Evolutionary conservation across 1,140 invertebrate species (phyloP), one percentile per base, ranked within the genome.

Genomic region (Leptestheria dahalacensis): DNA sequence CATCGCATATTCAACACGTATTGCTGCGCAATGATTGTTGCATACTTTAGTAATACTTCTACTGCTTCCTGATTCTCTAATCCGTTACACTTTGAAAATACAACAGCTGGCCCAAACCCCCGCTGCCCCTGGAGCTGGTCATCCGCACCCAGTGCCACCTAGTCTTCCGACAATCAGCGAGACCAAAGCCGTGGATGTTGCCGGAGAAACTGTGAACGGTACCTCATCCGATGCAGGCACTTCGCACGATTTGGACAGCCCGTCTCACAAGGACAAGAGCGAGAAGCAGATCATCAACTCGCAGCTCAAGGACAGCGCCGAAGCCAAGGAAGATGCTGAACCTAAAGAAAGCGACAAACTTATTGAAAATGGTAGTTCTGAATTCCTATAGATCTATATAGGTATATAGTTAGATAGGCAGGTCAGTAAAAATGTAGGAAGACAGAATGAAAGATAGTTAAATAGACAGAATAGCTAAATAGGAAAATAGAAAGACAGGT

Each of bases 131-230:
- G 61, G 85, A 87, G 51, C 85, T 86, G 69, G 77, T 75, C 71
- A 75, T 66, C 51, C 64, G 33, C 33, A 41, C 33, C 33, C 33
- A 6, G 33, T 41, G 33, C 33, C 33, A 15, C 33, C 33, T 25
- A 65, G 66, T n/a, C 73, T 92, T 57, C 88, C 88, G 41, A 91
- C 88, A 23, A 91, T 92, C 66, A 84, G 84, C 20, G 88, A 91
- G 72, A 84, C 65, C 3, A 67, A 68, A 57, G 10, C 77, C 79
- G 28, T 28, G 15, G 51, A 49, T 49, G 58, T 41, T 18, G 48
- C 58, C 20, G 51, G 25, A 26, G 47, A 52, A 15, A 41, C 33
- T 6, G 6, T 41, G 33, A 41, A 15, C 33, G 33, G 33, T 52
- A 60, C 18, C 59, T 61, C 49, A 61, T 59, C 25, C 46, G 61